Evolutionary conservation across 1,140 invertebrate species (phyloP).

Genomic region (Drosophila repletoides): DNA sequence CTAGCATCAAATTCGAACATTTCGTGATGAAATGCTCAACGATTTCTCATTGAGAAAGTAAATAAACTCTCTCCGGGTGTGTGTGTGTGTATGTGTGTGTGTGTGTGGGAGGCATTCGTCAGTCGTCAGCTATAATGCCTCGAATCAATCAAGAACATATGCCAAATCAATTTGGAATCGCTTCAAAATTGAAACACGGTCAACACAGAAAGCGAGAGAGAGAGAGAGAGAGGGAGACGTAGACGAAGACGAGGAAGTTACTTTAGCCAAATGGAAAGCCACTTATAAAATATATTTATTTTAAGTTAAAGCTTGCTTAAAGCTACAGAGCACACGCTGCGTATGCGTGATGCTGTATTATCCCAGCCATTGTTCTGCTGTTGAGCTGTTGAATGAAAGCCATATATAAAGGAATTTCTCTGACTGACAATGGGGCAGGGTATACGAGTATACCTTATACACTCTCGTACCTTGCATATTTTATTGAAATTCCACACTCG

Average conservation of each 20-base stretch:
- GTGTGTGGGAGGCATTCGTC: too few relatives aligned
- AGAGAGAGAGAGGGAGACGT: too few relatives aligned
- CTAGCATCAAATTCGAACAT: constrained; percentile 52
- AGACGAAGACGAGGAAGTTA: too few relatives aligned
- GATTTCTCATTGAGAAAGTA: constrained; percentile 69
- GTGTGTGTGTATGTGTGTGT: background rate
- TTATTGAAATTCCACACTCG: constrained; percentile 74
- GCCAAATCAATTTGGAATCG: constrained; percentile 70
- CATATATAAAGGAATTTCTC: constrained; percentile 11
- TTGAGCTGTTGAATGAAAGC: background rate
- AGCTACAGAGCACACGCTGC: constrained; percentile 36
- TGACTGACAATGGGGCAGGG: constrained; percentile 11
- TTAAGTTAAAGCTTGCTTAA: constrained; percentile 17
- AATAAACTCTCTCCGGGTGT: constrained; percentile 45
- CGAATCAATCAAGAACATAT: constrained; percentile 71
- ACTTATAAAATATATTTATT: background rate
- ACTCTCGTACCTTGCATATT: constrained; percentile 70
- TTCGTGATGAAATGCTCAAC: constrained; percentile 64
- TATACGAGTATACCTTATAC: background rate
- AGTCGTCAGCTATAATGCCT: constrained; percentile 60
- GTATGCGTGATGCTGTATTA: constrained; percentile 40
- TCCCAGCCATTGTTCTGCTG: constrained; percentile 43
- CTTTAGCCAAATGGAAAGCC: constrained; percentile 62
- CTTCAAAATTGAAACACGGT: constrained; percentile 49
- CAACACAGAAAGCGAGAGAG: constrained; percentile 30